These are phyloP conservation scores for Pteromalus puparum DNA, from an alignment of 1,140 invertebrate species.

Conservation along the genomic window DNA sequence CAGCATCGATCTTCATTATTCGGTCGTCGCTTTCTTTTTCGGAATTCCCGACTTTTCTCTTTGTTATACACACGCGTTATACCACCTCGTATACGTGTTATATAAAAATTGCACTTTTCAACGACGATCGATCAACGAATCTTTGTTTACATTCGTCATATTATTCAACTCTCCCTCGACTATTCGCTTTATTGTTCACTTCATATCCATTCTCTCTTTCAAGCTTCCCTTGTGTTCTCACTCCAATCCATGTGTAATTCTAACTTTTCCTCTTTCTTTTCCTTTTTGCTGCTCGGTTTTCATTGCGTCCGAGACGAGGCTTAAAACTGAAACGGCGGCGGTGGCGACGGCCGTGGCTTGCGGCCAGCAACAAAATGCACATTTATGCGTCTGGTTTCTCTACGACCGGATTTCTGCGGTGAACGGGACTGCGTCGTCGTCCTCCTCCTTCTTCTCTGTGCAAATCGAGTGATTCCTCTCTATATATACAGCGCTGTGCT, in stretches of 20 bases:
- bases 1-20: neutral
- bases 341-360: neutral
- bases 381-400: conserved; percentile 49
- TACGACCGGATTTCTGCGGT: conserved; percentile 49
- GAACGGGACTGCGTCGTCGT: neutral
- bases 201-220: neutral
- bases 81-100: too few relatives aligned
- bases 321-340: conserved; percentile 25
- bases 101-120: neutral
- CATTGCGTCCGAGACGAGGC: conserved; percentile 34
- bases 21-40: neutral
- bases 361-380: conserved; percentile 47
- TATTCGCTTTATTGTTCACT: conserved; percentile 8
- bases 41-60: conserved; percentile 20
- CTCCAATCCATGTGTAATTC: conserved; percentile 31
- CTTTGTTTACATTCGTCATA: neutral
- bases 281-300: conserved; percentile 33
- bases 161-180: neutral
- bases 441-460: neutral
- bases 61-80: neutral
- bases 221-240: too few relatives aligned
- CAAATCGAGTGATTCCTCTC: neutral
- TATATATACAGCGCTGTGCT: neutral
- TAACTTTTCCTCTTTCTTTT: conserved; percentile 2
- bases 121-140: conserved; percentile 4